These are phyloP conservation scores for Carollia perspicillata DNA, from an alignment of 2,113 vertebrate genomes.

Conservation along the genomic window DNA sequence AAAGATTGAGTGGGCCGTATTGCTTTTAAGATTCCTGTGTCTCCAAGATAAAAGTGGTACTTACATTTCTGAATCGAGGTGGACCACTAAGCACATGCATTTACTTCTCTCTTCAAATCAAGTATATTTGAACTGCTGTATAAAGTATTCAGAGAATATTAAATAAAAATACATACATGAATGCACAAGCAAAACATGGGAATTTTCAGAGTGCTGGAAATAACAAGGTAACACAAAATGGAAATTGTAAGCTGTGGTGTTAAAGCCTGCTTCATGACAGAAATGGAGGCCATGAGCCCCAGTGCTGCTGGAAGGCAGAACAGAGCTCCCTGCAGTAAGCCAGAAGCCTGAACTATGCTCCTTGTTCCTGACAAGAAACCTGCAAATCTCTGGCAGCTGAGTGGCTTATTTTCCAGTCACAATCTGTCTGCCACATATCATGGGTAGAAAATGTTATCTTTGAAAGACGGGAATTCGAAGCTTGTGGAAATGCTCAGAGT, in stretches of 20 bases:
- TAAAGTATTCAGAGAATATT: not conserved
- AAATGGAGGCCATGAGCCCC: not conserved
- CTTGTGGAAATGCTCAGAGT: not conserved
- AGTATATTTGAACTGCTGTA: not conserved
- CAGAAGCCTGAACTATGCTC: not conserved
- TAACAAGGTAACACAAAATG: slow-evolving; percentile 1
- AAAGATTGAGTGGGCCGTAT: not conserved
- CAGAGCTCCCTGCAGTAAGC: not conserved
- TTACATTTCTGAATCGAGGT: not conserved
- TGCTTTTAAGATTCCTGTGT: not conserved
- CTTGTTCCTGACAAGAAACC: not conserved
- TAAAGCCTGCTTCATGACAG: not conserved
- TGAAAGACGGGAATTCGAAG: not conserved
- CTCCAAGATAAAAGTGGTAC: slow-evolving; percentile 2
- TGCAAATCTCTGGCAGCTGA: not conserved
- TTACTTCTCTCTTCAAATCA: slow-evolving; percentile 25
- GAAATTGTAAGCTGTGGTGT: not conserved
- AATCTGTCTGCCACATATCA: not conserved
- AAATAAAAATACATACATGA: not conserved
- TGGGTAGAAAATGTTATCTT: not conserved
- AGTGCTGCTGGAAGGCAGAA: not conserved
- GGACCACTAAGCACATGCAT: not conserved
- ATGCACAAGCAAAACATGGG: not conserved
- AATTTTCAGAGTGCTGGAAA: not conserved
- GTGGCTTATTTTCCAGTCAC: not conserved